Evolutionary conservation across 2,888 invertebrate genomes (phyloP), one percentile per base, ranked within the genome.

Genomic region (Exocentrus adspersus): DNA sequence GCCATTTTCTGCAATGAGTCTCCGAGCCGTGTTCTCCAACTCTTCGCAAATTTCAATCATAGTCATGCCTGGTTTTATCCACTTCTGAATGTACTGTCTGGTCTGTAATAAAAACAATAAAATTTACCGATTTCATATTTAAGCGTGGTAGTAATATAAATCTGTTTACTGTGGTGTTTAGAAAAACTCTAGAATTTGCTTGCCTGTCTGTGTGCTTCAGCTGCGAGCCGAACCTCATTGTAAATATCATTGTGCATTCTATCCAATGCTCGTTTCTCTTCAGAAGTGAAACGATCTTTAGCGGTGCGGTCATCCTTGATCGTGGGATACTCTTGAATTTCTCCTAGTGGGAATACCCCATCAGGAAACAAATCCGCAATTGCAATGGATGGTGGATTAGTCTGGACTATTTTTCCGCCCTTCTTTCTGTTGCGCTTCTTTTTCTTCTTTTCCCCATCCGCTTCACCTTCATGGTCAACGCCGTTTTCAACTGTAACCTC

Each of bases 41-140:
- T 97, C 95, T 81, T 98, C 97, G 81, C 97, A 98, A 72, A 99
- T 98, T 82, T 98, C 90, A 75, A 98, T 97, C 98, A 99, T 98
- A 0, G 93, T 94, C 97, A 98, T 97, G 59, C 98, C 99, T 0
- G 99, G 97, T 83, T 97, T 97, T 43, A 99, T 94, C 89, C 92
- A 97, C 60, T 91, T 89, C 79, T 92, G 92, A 81, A 99, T 97
- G 79, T 97, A 90, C 79, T 94, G 89, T 54, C 97, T 87, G 10
- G 97, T 97, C 89, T 94, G 53, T 16, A 65, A 65, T 4, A 30
- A 19, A 3, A 14, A n/a, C n/a, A n/a, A n/a, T n/a, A n/a, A n/a
- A n/a, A n/a, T n/a, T n/a, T n/a, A n/a, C n/a, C n/a, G n/a, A n/a
- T n/a, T n/a, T n/a, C 10, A 32, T 32, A 32, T 32, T 32, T 10